Conservation (phyloP, 2,888 invertebrate genomes). For the Sympetrum striolatum region DNA sequence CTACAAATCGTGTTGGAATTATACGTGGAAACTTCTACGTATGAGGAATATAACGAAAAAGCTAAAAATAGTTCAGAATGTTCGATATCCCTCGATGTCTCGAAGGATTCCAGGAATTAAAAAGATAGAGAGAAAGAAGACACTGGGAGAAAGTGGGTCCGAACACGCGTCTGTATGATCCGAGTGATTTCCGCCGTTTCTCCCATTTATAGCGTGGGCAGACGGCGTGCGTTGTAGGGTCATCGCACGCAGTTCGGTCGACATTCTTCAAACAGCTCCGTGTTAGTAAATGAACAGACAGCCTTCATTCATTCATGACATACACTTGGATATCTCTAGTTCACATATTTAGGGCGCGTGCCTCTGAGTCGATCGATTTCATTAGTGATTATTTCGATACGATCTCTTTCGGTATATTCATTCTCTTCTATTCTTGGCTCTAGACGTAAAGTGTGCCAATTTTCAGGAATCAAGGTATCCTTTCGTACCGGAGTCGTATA, state of each 20-base stretch:
- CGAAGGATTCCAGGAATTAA: not conserved
- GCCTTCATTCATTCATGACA: not conserved
- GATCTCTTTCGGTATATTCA: not conserved
- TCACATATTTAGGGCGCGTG: not conserved
- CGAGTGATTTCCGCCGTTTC: not conserved
- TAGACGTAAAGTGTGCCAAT: too few species aligned
- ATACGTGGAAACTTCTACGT: too few species aligned
- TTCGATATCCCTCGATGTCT: too few species aligned
- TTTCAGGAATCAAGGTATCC: too few species aligned
- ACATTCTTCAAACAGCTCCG: not conserved
- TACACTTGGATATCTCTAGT: not conserved
- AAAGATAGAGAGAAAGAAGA: not conserved
- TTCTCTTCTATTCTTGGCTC: not conserved
- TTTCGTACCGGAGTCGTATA: too few species aligned
- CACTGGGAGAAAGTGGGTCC: not conserved
- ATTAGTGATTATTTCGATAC: not conserved
- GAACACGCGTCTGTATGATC: not conserved
- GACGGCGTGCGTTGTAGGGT: not conserved
- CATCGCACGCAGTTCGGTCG: not conserved
- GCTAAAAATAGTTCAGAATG: too few species aligned
- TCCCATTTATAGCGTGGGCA: not conserved
- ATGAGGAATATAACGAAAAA: too few species aligned
- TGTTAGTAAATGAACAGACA: not conserved
- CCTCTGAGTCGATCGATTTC: not conserved
- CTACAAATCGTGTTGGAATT: too few species aligned